A percentile compares a stretch with the other conserved stretches of the same genome.
These are phyloP conservation scores for Passer montanus DNA, from an alignment of 2,113 vertebrate species.

Conservation along the genomic window DNA sequence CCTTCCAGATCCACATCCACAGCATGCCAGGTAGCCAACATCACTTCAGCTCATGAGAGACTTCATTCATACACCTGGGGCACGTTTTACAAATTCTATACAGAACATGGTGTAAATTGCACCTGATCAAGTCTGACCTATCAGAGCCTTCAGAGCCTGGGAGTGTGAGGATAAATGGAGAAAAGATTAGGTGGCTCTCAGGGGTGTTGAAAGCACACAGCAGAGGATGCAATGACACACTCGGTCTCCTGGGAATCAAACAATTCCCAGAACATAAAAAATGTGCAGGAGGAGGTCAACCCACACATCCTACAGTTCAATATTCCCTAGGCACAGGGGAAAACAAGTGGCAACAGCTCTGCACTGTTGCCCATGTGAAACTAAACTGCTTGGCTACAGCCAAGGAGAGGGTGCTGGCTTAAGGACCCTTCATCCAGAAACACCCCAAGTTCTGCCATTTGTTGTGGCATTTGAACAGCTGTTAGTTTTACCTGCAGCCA, in stretches of 20 bases:
- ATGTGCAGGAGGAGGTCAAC: background rate
- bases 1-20: background rate
- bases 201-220: background rate
- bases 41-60: background rate
- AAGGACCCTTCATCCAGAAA: background rate
- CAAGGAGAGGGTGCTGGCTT: background rate
- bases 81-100: background rate
- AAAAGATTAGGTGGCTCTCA: background rate
- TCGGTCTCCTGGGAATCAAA: background rate
- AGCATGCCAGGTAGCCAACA: background rate
- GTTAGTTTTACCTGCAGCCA: background rate
- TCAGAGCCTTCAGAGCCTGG: accelerated
- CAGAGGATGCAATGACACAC: background rate
- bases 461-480: background rate
- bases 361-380: background rate
- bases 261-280: background rate
- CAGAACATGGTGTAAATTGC: background rate
- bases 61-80: background rate
- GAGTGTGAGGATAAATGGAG: background rate
- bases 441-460: background rate
- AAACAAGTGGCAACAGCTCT: background rate
- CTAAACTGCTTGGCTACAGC: background rate
- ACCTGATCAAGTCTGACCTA: background rate
- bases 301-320: accelerated
- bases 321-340: background rate